phyloP scores from a whole-genome alignment of 2,888 invertebrate genomes.

The Mantis religiosa region DNA sequence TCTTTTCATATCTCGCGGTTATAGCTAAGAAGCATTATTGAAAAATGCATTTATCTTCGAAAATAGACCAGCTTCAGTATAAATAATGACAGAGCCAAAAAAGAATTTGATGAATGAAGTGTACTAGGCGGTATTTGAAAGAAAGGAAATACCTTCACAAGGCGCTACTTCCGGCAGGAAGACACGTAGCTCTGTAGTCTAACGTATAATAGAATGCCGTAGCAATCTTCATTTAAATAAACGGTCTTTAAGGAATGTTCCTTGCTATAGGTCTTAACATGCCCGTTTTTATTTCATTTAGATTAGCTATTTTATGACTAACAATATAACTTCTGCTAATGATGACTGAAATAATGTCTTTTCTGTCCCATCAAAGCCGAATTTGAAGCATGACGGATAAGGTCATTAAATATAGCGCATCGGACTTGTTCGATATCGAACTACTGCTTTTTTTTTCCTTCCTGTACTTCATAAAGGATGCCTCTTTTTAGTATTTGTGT shows the following conservation, averaged over 20 bases:
- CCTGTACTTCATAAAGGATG: no score
- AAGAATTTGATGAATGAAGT: neutral
- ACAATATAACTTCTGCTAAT: neutral
- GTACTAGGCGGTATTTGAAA: neutral
- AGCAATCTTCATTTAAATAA: no score
- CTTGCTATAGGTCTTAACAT: no score
- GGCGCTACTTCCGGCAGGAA: neutral
- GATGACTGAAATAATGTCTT: neutral
- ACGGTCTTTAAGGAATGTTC: no score
- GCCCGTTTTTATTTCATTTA: no score
- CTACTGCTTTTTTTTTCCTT: no score
- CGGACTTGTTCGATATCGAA: no score
- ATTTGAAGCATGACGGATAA: no score
- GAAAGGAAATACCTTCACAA: neutral
- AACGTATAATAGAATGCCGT: neutral
- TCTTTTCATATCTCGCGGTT: no score
- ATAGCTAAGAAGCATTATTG: no score
- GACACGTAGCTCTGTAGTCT: neutral
- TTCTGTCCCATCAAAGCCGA: neutral
- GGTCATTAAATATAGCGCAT: no score
- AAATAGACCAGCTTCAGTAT: neutral
- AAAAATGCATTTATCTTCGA: neutral
- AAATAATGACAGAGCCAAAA: neutral
- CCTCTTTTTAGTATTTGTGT: no score
- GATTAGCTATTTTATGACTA: neutral